These are phyloP conservation scores for Micronycteris hirsuta DNA, from an alignment of 2,113 vertebrate genomes.

Conservation along the genomic window DNA sequence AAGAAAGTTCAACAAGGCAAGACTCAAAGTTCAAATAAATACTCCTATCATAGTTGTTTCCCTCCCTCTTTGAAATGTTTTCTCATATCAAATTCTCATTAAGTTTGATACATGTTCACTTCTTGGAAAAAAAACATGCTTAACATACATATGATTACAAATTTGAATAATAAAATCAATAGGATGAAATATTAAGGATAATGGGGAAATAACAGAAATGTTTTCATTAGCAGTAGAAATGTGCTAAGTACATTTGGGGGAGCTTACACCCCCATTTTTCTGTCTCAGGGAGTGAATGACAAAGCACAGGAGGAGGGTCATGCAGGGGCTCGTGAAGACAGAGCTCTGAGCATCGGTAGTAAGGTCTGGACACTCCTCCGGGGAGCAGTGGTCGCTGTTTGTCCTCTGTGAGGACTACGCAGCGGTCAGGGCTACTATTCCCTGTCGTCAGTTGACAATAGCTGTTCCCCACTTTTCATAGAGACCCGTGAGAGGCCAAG, in stretches of 20 bases:
- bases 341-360: fast-evolving
- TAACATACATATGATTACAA: neutral
- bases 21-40: neutral
- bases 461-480: neutral
- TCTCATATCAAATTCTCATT: neutral
- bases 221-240: neutral
- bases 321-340: neutral
- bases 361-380: fast-evolving
- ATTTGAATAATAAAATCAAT: neutral
- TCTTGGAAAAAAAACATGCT: neutral
- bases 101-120: neutral
- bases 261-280: neutral
- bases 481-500: neutral
- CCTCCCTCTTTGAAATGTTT: neutral
- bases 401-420: neutral
- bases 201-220: neutral
- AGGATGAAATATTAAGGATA: neutral
- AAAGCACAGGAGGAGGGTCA: neutral
- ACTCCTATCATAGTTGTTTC: neutral
- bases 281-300: neutral
- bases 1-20: neutral
- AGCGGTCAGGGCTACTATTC: neutral
- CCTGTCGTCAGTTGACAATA: neutral
- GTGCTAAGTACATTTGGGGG: neutral
- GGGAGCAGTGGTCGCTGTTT: neutral